A percentile compares a stretch with the other conserved stretches of the same genome.
phyloP scores from a whole-genome alignment of 1,140 invertebrate genomes.

The Drosophila tsacasi region DNA sequence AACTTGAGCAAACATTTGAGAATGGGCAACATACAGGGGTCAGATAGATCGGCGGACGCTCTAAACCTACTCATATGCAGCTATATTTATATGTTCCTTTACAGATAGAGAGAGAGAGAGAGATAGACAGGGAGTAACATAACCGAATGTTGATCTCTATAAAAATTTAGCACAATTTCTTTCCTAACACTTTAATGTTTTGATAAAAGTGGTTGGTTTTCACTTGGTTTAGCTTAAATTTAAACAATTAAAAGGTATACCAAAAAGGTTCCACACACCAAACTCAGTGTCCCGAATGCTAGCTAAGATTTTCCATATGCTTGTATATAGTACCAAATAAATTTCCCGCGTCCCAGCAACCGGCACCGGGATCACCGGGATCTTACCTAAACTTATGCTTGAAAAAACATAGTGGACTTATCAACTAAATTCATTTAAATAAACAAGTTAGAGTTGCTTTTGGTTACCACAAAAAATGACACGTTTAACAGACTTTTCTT shows the following conservation, averaged over 20 bases:
- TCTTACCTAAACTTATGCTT: slow-evolving; percentile 53
- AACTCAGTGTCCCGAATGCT: slow-evolving; percentile 51
- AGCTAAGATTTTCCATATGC: slow-evolving; percentile 59
- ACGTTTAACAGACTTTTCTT: slow-evolving; percentile 80
- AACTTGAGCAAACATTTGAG: slow-evolving; percentile 67
- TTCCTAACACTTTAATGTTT: slow-evolving; percentile 49
- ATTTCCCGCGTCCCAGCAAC: slow-evolving; percentile 44
- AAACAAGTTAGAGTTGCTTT: slow-evolving; percentile 64
- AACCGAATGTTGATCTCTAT: slow-evolving; percentile 61
- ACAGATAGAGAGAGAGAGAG: slow-evolving; percentile 2
- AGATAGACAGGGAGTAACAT: slow-evolving; percentile 28
- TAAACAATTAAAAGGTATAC: slow-evolving; percentile 73
- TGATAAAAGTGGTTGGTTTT: slow-evolving; percentile 28
- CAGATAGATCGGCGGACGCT: slow-evolving; percentile 12
- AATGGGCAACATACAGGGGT: slow-evolving; percentile 8
- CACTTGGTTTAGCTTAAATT: slow-evolving; percentile 41
- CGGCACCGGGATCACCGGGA: slow-evolving; percentile 45
- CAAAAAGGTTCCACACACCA: slow-evolving; percentile 64
- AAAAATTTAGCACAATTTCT: slow-evolving; percentile 76
- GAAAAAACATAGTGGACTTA: slow-evolving; percentile 58
- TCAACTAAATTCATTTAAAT: slow-evolving; percentile 63
- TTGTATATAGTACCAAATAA: slow-evolving; percentile 50
- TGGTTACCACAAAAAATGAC: slow-evolving; percentile 79
- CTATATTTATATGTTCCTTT: slow-evolving; percentile 60
- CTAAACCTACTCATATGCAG: slow-evolving; percentile 68